phyloP scores from a whole-genome alignment of 2,797 vertebrate species.

The Todus mexicanus region DNA sequence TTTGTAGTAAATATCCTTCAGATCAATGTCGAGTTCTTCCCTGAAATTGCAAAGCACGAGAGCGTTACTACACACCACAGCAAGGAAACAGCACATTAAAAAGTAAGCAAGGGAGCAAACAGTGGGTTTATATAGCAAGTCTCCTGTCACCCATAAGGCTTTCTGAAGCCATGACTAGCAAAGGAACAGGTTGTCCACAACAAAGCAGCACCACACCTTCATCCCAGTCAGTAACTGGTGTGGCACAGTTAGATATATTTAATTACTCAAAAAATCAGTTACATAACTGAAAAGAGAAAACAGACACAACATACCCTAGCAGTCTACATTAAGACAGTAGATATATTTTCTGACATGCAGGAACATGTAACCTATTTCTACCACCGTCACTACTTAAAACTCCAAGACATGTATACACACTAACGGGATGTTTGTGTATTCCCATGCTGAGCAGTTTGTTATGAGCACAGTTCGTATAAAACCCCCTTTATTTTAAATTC shows the following conservation, averaged over 20 bases:
- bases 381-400: neutral
- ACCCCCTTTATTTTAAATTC: neutral
- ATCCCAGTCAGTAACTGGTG: neutral
- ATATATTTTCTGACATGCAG: neutral
- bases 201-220: neutral
- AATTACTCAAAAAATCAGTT: neutral
- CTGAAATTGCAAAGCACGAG: conserved; percentile 68
- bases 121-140: neutral
- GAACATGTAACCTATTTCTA: neutral
- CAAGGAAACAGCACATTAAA: neutral
- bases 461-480: neutral
- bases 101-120: neutral
- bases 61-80: conserved; percentile 19
- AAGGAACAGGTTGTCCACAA: neutral
- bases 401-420: neutral
- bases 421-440: neutral
- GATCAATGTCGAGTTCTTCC: conserved; percentile 95
- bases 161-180: neutral
- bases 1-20: conserved; percentile 99
- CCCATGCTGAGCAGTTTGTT: neutral
- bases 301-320: neutral
- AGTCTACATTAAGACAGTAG: neutral
- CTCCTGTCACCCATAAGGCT: neutral
- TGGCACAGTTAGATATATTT: neutral
- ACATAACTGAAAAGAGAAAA: neutral